Conservation (phyloP, 2,113 vertebrate genomes). For the Limnothrissa miodon region DNA sequence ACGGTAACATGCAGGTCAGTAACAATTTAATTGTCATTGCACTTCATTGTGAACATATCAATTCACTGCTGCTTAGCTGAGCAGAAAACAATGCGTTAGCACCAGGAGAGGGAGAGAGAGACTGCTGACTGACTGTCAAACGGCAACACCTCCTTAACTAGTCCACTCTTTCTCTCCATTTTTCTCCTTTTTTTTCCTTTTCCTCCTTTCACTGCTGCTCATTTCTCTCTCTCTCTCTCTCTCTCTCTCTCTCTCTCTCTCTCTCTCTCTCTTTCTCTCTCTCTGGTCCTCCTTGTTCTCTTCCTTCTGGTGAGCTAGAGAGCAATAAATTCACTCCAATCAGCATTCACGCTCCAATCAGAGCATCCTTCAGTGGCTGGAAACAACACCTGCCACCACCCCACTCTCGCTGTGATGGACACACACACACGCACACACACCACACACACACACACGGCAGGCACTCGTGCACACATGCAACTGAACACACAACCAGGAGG, state of each 20-base stretch:
- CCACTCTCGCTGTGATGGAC: not conserved
- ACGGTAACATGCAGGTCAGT: slow-evolving; percentile 93
- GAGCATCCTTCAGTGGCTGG: slow-evolving; percentile 14
- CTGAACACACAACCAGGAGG: not conserved
- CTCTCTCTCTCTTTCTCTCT: not conserved
- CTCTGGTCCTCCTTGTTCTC: not conserved
- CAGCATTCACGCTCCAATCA: slow-evolving; percentile 74
- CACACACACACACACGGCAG: not conserved
- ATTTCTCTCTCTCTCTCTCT: not conserved
- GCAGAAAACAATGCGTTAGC: slow-evolving; percentile 88
- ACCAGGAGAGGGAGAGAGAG: slow-evolving; percentile 64
- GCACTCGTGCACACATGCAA: not conserved
- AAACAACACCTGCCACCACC: slow-evolving; percentile 24
- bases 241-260: not conserved
- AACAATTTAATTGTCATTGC: slow-evolving; percentile 98
- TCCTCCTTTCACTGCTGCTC: not conserved
- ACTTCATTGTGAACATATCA: slow-evolving; percentile 92
- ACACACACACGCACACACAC: not conserved
- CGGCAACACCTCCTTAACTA: slow-evolving; percentile 7
- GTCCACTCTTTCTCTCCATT: not conserved
- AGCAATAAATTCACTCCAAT: slow-evolving; percentile 78
- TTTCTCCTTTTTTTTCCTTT: not conserved
- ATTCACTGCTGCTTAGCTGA: slow-evolving; percentile 90
- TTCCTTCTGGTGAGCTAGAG: slow-evolving; percentile 50
- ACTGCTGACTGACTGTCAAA: slow-evolving; percentile 65